These are phyloP conservation scores for Cantharis rustica DNA, from an alignment of 2,888 invertebrate genomes.

Conservation along the genomic window DNA sequence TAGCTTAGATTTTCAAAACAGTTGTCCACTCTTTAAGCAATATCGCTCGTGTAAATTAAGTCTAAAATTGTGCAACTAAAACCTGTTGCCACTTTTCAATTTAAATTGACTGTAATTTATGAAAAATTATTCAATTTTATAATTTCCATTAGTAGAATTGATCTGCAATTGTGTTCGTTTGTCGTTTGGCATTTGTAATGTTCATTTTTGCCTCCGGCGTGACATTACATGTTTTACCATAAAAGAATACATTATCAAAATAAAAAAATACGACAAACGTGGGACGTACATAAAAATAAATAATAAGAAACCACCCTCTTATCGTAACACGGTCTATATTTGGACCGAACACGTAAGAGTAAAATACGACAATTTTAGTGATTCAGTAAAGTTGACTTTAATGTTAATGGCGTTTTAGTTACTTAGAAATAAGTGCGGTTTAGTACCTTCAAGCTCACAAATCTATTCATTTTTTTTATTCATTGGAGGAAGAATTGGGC, in stretches of 20 bases:
- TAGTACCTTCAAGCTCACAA: background rate
- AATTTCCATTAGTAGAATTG: constrained; percentile 14
- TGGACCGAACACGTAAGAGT: background rate
- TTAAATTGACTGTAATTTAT: constrained; percentile 26
- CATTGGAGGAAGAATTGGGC: too few relatives aligned
- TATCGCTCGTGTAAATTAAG: background rate
- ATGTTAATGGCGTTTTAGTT: background rate
- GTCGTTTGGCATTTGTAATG: background rate
- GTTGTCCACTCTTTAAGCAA: background rate
- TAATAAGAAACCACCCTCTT: background rate
- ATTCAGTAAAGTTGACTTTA: background rate
- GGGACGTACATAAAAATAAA: background rate
- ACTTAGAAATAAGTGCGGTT: background rate
- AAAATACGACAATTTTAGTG: background rate
- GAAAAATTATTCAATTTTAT: constrained; percentile 21
- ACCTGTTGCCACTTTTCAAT: constrained; percentile 12
- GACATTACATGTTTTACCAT: background rate
- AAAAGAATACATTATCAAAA: background rate
- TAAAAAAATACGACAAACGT: background rate
- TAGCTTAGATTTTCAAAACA: background rate
- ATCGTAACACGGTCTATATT: background rate
- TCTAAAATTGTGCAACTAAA: background rate
- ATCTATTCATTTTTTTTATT: too few relatives aligned
- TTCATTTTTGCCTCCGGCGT: background rate
- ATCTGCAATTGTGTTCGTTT: constrained; percentile 8